These are phyloP conservation scores for Drosophila pseudotalamancana DNA, from an alignment of 2,888 invertebrate genomes.

Conservation along the genomic window DNA sequence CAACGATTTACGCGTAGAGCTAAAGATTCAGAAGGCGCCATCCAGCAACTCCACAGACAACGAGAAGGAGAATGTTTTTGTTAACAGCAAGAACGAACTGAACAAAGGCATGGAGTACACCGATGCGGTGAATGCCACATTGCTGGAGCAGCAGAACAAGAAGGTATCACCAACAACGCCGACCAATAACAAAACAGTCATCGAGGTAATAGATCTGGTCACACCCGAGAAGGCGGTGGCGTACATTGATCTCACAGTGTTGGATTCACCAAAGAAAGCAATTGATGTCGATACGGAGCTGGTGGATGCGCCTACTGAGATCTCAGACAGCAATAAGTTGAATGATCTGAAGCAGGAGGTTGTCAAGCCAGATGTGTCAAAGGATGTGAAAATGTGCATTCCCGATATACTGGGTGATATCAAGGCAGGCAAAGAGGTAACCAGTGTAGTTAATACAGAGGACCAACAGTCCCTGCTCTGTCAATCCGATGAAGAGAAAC, in stretches of 20 bases:
- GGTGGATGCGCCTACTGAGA: constrained; percentile 31
- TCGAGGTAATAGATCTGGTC: constrained; percentile 83
- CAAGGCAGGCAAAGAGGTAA: constrained; percentile 38
- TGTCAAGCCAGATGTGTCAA: constrained; percentile 81
- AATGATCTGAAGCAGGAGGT: constrained; percentile 74
- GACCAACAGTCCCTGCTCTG: constrained; percentile 70
- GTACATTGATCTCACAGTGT: constrained; percentile 78
- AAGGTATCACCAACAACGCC: constrained; percentile 75
- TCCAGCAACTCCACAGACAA: constrained; percentile 79
- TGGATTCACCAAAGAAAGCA: constrained; percentile 75
- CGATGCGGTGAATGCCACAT: constrained; percentile 81
- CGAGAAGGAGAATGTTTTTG: constrained; percentile 84
- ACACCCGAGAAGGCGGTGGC: constrained; percentile 81
- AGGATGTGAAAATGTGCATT: constrained; percentile 81
- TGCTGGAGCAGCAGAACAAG: constrained; percentile 79
- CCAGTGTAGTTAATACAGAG: constrained; percentile 36
- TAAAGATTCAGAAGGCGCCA: constrained; percentile 81
- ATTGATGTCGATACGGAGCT: constrained; percentile 66
- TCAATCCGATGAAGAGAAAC: constrained; percentile 80
- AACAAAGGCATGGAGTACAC: constrained; percentile 83
- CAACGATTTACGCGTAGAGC: constrained; percentile 81
- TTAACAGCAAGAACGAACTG: constrained; percentile 83
- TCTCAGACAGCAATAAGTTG: constrained; percentile 79
- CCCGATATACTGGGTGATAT: constrained; percentile 83
- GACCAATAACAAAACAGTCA: constrained; percentile 75